Conservation (phyloP, 1,140 invertebrate genomes). For the Gonioctena quinquepunctata region DNA sequence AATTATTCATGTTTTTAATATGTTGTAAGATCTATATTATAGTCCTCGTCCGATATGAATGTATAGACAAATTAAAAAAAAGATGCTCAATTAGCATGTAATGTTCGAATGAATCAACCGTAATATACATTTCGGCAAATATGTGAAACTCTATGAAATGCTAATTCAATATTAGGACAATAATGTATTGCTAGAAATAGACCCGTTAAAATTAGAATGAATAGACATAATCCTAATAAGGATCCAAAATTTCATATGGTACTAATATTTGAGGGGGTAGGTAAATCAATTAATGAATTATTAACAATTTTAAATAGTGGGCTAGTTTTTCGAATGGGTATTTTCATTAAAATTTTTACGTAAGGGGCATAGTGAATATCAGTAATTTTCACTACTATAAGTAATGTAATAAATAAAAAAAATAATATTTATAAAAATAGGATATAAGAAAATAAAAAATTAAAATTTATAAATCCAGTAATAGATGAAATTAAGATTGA, state of each 20-base stretch:
- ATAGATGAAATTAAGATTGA: slow-evolving; percentile 54
- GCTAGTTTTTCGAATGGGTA: slow-evolving; percentile 56
- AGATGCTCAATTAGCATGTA: slow-evolving; percentile 63
- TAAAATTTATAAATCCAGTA: slow-evolving; percentile 57
- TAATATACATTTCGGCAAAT: slow-evolving; percentile 61
- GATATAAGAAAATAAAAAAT: slow-evolving; percentile 54
- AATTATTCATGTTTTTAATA: slow-evolving; percentile 60
- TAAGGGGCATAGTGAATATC: slow-evolving; percentile 54
- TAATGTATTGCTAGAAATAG: slow-evolving; percentile 67
- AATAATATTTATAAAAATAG: too few relatives aligned
- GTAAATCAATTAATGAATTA: slow-evolving; percentile 61
- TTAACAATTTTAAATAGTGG: slow-evolving; percentile 59
- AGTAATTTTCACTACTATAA: slow-evolving; percentile 58
- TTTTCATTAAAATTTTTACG: slow-evolving; percentile 57
- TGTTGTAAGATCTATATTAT: slow-evolving; percentile 62
- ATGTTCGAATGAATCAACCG: slow-evolving; percentile 61
- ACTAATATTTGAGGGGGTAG: slow-evolving; percentile 60
- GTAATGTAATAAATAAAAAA: slow-evolving; percentile 60
- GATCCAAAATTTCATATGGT: slow-evolving; percentile 62
- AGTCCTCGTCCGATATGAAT: slow-evolving; percentile 61
- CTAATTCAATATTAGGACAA: slow-evolving; percentile 59
- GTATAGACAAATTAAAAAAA: slow-evolving; percentile 62
- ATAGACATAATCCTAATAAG: slow-evolving; percentile 63
- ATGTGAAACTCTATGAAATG: slow-evolving; percentile 63
- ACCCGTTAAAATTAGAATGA: slow-evolving; percentile 64